These are phyloP conservation scores for Drosophila miranda DNA, from an alignment of 1,140 invertebrate species.

Conservation along the genomic window DNA sequence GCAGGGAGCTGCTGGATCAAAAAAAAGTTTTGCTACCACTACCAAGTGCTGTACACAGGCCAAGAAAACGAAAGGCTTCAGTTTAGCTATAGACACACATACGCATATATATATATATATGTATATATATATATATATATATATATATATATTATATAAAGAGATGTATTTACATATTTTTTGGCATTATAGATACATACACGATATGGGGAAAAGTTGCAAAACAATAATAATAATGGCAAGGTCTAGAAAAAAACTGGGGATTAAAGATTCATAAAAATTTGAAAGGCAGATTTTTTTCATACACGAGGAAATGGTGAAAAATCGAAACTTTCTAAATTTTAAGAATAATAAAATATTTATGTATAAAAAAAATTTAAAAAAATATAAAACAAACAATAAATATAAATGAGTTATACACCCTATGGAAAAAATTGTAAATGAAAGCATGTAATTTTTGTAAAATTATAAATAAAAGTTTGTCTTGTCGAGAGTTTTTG, in stretches of 20 bases:
- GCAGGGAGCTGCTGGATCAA: constrained; percentile 42
- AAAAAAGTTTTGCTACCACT: constrained; percentile 58
- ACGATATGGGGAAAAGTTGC: constrained; percentile 40
- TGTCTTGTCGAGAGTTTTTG: constrained; percentile 52
- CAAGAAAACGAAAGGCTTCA: constrained; percentile 76
- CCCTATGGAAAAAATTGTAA: constrained; percentile 53
- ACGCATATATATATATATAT: constrained; percentile 41
- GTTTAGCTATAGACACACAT: constrained; percentile 73
- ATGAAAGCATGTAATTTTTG: constrained; percentile 72
- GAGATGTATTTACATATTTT: constrained; percentile 79
- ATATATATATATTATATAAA: constrained; percentile 46
- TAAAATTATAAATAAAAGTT: constrained; percentile 76
- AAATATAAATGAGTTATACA: constrained; percentile 55
- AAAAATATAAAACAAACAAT: constrained; percentile 37
- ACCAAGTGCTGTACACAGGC: constrained; percentile 69
- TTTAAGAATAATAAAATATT: constrained; percentile 16
- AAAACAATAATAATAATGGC: constrained; percentile 49
- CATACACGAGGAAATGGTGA: constrained; percentile 62
- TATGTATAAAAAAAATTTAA: constrained; percentile 35
- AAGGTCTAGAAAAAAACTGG: constrained; percentile 6
- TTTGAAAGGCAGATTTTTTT: constrained; percentile 49
- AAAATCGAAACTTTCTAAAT: constrained; percentile 62
- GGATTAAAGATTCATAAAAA: constrained; percentile 14
- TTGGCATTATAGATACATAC: constrained; percentile 71
- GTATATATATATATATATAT: constrained; percentile 34